Evolutionary conservation across 2,113 vertebrate genomes (phyloP), one percentile per base, ranked within the genome.

Genomic region (Trogon melanurus): DNA sequence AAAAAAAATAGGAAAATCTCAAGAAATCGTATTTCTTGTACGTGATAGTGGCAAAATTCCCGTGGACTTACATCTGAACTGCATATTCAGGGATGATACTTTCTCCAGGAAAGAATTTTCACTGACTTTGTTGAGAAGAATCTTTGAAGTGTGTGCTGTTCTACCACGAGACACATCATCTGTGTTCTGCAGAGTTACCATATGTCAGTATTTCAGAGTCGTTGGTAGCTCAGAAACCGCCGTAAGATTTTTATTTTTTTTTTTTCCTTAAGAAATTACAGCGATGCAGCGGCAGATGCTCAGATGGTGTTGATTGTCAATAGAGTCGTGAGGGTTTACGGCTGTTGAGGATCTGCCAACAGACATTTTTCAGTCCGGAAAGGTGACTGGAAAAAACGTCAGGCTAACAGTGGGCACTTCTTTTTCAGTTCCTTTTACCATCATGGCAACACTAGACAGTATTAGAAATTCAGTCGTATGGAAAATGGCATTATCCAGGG

Each of bases 281-380:
- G 16, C 0, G 0, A n/a, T 3, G 16, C 21, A 64, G 30, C 5
- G 22, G 29, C 44, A 64, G 36, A 15, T n/a, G 36, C 9, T 76
- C 9, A 85, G 41, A 34, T 22, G 26, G 26, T n/a, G 16, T 10
- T 48, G 50, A 61, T 3, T 32, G 10, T 62, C 62, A 74, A 17
- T 9, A 23, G 16, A 30, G 8, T 30, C 32, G 36, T 18, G 18
- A 84, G 22, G 12, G 13, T 50, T 78, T 57, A 32, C 5, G 57
- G 30, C 62, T 56, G 17, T 44, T 62, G 21, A 73, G 11, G 20
- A 81, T 45, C 41, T 53, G 17, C 3, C 32, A 90, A 25, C 13
- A 75, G 29, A 53, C 1, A 1, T 11, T 85, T 62, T 91, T 51
- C 71, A 51, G 11, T 11, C 32, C 34, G 51, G n/a, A 57, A 62